phyloP scores from a whole-genome alignment of 2,888 invertebrate genomes.

The Baccha elongata region DNA sequence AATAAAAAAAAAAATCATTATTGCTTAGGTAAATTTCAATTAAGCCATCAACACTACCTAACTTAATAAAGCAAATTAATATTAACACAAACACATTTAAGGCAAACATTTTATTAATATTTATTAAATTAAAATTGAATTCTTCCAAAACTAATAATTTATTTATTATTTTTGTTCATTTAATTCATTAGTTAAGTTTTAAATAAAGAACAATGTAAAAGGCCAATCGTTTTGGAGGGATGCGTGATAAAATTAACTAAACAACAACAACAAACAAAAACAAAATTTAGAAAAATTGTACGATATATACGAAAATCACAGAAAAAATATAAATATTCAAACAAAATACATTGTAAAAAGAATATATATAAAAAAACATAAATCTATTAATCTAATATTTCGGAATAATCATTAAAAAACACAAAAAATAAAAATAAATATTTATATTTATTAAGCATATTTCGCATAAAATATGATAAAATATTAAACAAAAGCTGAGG shows the following conservation, averaged over 20 bases:
- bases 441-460: slow-evolving; percentile 43
- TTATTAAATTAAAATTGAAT: slow-evolving; percentile 23
- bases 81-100: slow-evolving; percentile 27
- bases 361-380: slow-evolving; percentile 58
- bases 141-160: slow-evolving; percentile 55
- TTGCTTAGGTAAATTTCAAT: slow-evolving; percentile 64
- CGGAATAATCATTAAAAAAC: slow-evolving; percentile 66
- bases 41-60: slow-evolving; percentile 55
- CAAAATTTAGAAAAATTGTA: slow-evolving; percentile 61
- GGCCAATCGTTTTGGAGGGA: slow-evolving; percentile 81
- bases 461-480: slow-evolving; percentile 61
- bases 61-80: slow-evolving; percentile 1
- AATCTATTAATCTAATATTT: slow-evolving; percentile 70
- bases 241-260: slow-evolving; percentile 80
- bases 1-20: slow-evolving; percentile 12
- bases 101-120: slow-evolving; percentile 40
- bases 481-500: slow-evolving; percentile 70
- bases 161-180: background rate
- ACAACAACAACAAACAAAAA: slow-evolving; percentile 48
- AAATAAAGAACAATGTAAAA: slow-evolving; percentile 59
- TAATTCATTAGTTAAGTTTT: slow-evolving; percentile 42
- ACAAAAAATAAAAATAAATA: slow-evolving; percentile 67
- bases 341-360: slow-evolving; percentile 79
- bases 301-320: slow-evolving; percentile 62
- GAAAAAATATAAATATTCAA: slow-evolving; percentile 54